phyloP scores from a whole-genome alignment of 1,140 invertebrate species.

The Diabrotica virgifera region DNA sequence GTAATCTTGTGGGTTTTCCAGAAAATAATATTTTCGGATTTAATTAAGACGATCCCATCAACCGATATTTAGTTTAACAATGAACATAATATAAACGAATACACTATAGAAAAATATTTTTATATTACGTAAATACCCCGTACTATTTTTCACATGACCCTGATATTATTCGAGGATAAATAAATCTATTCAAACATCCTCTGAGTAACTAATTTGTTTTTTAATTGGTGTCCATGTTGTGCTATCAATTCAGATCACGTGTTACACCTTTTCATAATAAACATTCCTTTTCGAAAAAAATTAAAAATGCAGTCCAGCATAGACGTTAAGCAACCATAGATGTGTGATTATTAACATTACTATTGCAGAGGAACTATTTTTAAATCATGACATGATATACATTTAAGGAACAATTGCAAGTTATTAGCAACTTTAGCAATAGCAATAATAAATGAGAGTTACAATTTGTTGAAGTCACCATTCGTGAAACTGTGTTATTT shows the following conservation, averaged over 20 bases:
- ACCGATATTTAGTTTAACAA: too few relatives aligned
- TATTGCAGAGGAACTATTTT: not conserved
- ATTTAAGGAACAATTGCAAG: conserved; percentile 2
- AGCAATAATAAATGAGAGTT: not conserved
- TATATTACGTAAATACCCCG: too few relatives aligned
- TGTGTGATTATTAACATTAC: not conserved
- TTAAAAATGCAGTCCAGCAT: not conserved
- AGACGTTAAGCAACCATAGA: not conserved
- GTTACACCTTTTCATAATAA: conserved; percentile 2
- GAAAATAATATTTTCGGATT: too few relatives aligned
- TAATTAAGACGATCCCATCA: too few relatives aligned
- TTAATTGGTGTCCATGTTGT: not conserved
- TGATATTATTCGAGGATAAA: not conserved
- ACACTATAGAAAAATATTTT: too few relatives aligned
- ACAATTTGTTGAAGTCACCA: not conserved
- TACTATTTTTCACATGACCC: not conserved
- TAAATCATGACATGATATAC: conserved; percentile 3
- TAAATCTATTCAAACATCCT: not conserved
- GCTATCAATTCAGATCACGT: not conserved
- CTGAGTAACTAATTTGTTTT: not conserved
- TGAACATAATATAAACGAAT: too few relatives aligned
- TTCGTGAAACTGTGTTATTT: conserved; percentile 1
- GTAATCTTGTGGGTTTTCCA: too few relatives aligned
- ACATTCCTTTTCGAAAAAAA: not conserved
- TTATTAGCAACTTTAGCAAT: not conserved